Percentiles rank a stretch among this genome's conserved stretches.
Evolutionary conservation across 2,113 vertebrate species (phyloP).

Genomic region (Callaeas wilsoni): DNA sequence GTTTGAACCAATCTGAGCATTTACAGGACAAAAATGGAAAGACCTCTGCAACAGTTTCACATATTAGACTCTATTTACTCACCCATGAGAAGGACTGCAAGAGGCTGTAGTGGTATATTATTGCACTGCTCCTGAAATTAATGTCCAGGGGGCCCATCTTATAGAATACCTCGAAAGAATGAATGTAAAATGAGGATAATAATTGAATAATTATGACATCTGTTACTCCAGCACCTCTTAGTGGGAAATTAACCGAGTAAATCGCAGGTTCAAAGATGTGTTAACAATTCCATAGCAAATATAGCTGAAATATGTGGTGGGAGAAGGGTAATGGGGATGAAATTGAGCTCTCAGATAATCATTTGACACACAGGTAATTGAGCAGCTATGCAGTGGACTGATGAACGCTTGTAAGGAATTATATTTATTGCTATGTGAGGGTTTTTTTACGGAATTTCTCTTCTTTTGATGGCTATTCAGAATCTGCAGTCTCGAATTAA

Average conservation of each 20-base stretch:
- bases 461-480: conserved; percentile 24
- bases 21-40: conserved; percentile 9
- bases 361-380: conserved; percentile 91
- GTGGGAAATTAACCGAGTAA: conserved; percentile 85
- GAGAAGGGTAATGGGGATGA: conserved; percentile 85
- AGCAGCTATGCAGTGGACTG: conserved; percentile 80
- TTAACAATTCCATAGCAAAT: conserved; percentile 83
- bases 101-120: conserved; percentile 60
- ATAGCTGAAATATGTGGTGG: conserved; percentile 91
- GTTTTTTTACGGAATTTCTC: neutral
- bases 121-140: conserved; percentile 79
- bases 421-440: neutral
- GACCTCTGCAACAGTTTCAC: conserved; percentile 5
- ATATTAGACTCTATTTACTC: conserved; percentile 55
- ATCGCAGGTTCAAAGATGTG: conserved; percentile 85
- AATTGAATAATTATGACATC: conserved; percentile 95
- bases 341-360: conserved; percentile 91
- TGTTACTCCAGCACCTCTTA: conserved; percentile 85
- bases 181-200: conserved; percentile 83
- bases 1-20: neutral
- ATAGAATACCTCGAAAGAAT: conserved; percentile 61
- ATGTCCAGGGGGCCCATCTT: conserved; percentile 40
- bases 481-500: conserved; percentile 34
- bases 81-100: conserved; percentile 22
- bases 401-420: conserved; percentile 64